Conservation (phyloP, 2,113 vertebrate genomes). For the Macaca fascicularis region T2T-MFA8v1.1 NC_088387.1:89017001-89017500, state of each 20-base stretch:
- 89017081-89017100: neutral
- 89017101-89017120: conserved; percentile 33
- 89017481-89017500: neutral
- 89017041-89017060: neutral
- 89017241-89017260: conserved; percentile 47
- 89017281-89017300: conserved; percentile 15
- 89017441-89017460: neutral
- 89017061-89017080: neutral
- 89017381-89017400: neutral
- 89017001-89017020: conserved; percentile 31
- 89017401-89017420: neutral
- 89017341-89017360: neutral
- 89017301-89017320: neutral
- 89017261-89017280: neutral
- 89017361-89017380: neutral
- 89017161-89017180: neutral
- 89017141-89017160: neutral
- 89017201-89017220: neutral
- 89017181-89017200: neutral
- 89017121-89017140: conserved; percentile 6
- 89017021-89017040: neutral
- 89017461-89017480: neutral
- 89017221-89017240: conserved; percentile 39
- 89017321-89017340: neutral
- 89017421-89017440: neutral